A percentile compares a stretch with the other conserved stretches of the same genome.
These are phyloP conservation scores for Netelia inedita DNA, from an alignment of 2,888 invertebrate species.

Conservation along the genomic window DNA sequence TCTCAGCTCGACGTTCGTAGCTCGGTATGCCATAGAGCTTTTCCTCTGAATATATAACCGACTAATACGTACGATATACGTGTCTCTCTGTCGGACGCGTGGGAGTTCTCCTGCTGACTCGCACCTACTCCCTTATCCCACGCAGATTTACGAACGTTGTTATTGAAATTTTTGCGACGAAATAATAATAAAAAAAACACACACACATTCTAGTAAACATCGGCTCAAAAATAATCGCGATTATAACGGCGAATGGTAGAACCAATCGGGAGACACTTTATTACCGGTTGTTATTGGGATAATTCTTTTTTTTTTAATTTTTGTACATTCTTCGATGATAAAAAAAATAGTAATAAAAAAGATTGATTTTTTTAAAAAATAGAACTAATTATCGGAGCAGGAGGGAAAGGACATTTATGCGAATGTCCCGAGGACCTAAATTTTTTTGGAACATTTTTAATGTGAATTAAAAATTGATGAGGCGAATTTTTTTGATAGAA, in stretches of 20 bases:
- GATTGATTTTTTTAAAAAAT: too few relatives aligned
- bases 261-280: background rate
- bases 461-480: too few relatives aligned
- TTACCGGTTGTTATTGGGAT: background rate
- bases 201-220: background rate
- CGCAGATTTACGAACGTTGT: background rate
- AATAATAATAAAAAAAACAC: background rate
- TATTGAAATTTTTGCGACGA: background rate
- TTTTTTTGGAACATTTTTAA: too few relatives aligned
- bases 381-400: too few relatives aligned
- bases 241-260: background rate
- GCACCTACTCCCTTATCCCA: conserved; percentile 8
- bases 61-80: background rate
- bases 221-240: background rate
- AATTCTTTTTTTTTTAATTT: background rate
- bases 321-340: background rate
- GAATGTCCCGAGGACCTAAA: too few relatives aligned
- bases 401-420: too few relatives aligned
- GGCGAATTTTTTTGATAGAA: too few relatives aligned
- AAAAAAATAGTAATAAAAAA: too few relatives aligned
- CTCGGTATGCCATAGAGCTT: background rate
- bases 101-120: background rate
- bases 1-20: background rate
- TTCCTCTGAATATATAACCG: background rate
- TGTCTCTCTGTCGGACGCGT: background rate